phyloP scores from a whole-genome alignment of 1,140 invertebrate species.

The Calliopsis andreniformis region DNA sequence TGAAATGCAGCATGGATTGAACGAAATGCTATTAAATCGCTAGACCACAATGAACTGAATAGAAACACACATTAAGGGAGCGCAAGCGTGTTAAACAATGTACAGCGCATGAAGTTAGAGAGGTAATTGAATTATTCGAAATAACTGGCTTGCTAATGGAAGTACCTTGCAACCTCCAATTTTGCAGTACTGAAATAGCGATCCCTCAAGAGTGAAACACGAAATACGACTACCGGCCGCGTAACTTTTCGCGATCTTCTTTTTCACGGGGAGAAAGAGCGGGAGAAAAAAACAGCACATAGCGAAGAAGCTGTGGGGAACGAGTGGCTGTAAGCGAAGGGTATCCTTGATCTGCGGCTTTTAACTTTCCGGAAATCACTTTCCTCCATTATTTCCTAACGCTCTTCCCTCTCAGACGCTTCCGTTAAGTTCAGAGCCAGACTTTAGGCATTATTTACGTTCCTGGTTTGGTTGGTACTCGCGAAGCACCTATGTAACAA shows the following conservation, averaged over 20 bases:
- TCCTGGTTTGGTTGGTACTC: neutral
- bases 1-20: too few relatives aligned
- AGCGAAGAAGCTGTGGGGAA: slow-evolving; percentile 27
- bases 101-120: too few relatives aligned
- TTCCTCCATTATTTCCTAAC: slow-evolving; percentile 78
- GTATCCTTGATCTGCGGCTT: slow-evolving; percentile 77
- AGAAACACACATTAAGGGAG: too few relatives aligned
- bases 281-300: slow-evolving; percentile 45
- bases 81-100: neutral
- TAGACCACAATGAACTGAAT: neutral
- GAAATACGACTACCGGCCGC: slow-evolving; percentile 38
- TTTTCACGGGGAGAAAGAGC: slow-evolving; percentile 26
- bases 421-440: slow-evolving; percentile 36
- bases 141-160: neutral
- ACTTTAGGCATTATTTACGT: slow-evolving; percentile 33
- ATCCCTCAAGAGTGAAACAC: slow-evolving; percentile 15
- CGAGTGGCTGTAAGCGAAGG: slow-evolving; percentile 53
- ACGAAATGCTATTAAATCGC: too few relatives aligned
- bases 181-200: neutral
- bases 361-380: slow-evolving; percentile 81
- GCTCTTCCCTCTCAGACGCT: slow-evolving; percentile 61
- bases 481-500: slow-evolving; percentile 3
- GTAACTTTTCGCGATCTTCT: slow-evolving; percentile 20
- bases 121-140: neutral
- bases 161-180: neutral